Base-by-base conservation (phyloP, 2,888 invertebrate genomes). In the Drosophila barbarae region DNA sequence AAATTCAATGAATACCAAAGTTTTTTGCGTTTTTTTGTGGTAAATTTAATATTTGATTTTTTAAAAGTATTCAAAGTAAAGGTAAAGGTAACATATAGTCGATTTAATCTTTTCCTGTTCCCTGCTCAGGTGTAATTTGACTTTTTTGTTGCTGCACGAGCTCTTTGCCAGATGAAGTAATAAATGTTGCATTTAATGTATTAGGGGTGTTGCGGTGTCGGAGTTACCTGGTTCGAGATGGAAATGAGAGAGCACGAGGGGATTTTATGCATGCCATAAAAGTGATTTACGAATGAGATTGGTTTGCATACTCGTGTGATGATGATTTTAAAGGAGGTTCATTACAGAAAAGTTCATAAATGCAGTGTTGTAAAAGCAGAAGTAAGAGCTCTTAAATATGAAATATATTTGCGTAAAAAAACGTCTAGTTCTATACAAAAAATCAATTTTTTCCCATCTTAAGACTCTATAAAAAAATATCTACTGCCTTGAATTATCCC, bases 131-230 rank as follows among this genome's bases (percentile, higher is more conserved):
- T 65, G 69, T 66, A 65, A 71, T 71, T 71, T 65, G 55, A 56
- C 44, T 44, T 54, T 42, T 42, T 46, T 18, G 47, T 30, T 54
- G 50, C 47, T 42, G 54, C 65, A 54, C 12, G 53, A 58, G 58
- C 81, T 70, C 52, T 59, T 58, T 41, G 44, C 59, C 52, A 69
- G 67, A 79, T 82, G 64, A 80, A 84, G 83, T 64, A 77, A 84
- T 84, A 79, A 79, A 84, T 77, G 77, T 74, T 83, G 77, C 72
- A 74, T 72, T 72, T 82, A 72, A 82, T 79, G 83, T 82, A 84
- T 78, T 82, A 61, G 59, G 57, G 49, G 53, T 50, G 64, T 61
- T 49, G 68, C 38, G 63, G 44, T 44, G 49, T 34, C 44, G 32
- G 36, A 65, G 64, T 32, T 26, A 41, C 41, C 30, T 50, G 36